Percentiles rank a stretch among this genome's conserved stretches.
Conservation (phyloP, 1,140 invertebrate genomes). For the Caenorhabditis brenneri region DNA sequence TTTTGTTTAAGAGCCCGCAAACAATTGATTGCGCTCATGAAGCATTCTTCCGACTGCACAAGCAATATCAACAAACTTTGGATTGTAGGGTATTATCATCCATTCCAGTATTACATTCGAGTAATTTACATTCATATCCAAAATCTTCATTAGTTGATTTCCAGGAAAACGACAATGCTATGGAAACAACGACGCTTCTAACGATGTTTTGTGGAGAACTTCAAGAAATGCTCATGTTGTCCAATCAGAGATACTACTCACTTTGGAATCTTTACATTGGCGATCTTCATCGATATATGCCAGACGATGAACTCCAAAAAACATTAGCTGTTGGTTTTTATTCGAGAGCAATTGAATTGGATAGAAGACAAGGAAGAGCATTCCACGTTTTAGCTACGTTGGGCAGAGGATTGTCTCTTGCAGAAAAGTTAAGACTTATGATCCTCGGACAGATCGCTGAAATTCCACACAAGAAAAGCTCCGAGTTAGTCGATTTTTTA, state of each 20-base stretch:
- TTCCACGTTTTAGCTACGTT: background rate
- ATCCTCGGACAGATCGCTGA: background rate
- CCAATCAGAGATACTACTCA: background rate
- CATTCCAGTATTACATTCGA: background rate
- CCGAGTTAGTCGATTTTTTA: background rate
- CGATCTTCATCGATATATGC: slow-evolving; percentile 25
- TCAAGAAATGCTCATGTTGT: background rate
- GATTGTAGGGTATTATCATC: slow-evolving; percentile 15
- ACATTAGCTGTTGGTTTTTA: background rate
- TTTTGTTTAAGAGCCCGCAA: background rate
- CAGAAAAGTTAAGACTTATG: background rate
- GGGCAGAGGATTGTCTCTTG: too few relatives aligned
- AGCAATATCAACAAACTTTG: slow-evolving; percentile 4
- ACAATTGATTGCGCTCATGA: background rate
- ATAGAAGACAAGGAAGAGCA: background rate
- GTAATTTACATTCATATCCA: background rate
- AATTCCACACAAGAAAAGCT: background rate
- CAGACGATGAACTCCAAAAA: background rate
- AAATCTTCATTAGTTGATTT: background rate
- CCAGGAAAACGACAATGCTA: background rate
- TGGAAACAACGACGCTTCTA: background rate
- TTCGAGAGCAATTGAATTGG: background rate
- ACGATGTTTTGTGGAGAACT: slow-evolving; percentile 29
- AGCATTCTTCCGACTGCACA: background rate
- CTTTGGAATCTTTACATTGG: background rate